Percentiles rank a stretch among this genome's conserved stretches.
phyloP scores from a whole-genome alignment of 1,140 invertebrate genomes.

The Drosophila trapezifrons region DNA sequence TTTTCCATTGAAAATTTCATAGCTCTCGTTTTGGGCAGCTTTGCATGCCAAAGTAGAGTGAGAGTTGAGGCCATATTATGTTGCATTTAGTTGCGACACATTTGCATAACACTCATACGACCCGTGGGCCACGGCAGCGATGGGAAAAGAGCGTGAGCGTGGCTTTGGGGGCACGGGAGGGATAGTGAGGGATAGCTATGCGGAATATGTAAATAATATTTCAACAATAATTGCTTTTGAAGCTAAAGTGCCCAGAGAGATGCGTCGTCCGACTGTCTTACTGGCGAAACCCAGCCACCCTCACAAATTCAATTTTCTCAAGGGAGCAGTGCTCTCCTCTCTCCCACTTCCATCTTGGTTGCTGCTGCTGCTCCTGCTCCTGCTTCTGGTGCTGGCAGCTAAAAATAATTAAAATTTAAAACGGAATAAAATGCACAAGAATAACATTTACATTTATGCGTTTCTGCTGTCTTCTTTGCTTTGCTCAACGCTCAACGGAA shows the following conservation, averaged over 20 bases:
- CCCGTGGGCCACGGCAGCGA: conserved; percentile 39
- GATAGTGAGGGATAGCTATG: conserved; percentile 8
- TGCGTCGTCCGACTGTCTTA: conserved; percentile 41
- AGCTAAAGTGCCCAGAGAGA: conserved; percentile 52
- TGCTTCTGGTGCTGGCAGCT: conserved; percentile 48
- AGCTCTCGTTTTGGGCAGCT: conserved; percentile 38
- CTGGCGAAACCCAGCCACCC: conserved; percentile 2
- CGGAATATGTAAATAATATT: conserved; percentile 73
- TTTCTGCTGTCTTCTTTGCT: conserved; percentile 40
- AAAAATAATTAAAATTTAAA: conserved; percentile 77
- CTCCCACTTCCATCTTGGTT: neutral
- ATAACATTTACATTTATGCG: conserved; percentile 76
- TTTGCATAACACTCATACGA: conserved; percentile 73
- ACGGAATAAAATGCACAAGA: conserved; percentile 73
- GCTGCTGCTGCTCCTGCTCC: conserved; percentile 7
- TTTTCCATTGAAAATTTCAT: conserved; percentile 42
- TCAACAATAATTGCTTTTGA: conserved; percentile 76
- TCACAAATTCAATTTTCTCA: conserved; percentile 55
- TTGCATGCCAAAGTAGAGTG: conserved; percentile 40
- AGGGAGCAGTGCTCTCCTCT: conserved; percentile 24
- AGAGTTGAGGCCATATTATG: conserved; percentile 54
- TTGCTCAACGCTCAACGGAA: conserved; percentile 37
- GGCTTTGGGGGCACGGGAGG: neutral
- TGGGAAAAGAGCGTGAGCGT: neutral
- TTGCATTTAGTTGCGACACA: conserved; percentile 62